Evolutionary conservation across 2,888 invertebrate genomes (phyloP), one percentile per base, ranked within the genome.

Genomic region (Leptopilina drosophilae): DNA sequence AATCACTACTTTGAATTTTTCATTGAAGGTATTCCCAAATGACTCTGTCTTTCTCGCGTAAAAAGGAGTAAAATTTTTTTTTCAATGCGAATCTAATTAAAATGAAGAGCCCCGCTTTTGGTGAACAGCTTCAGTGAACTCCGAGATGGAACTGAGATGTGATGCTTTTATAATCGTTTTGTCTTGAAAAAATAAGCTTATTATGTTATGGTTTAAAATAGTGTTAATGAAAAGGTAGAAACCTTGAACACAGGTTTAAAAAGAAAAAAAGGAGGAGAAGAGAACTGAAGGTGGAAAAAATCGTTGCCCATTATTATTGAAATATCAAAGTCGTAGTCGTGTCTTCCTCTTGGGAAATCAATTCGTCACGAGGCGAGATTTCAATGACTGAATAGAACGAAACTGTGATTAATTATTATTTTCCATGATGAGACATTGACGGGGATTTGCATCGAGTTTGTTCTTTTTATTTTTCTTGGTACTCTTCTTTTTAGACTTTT

Each of bases 311-410:
- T 73, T 73, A 33, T 73, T 53, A 73, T 73, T 73, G 33, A 73
- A 73, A 73, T 73, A 56, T 73, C 33, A 26, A 26, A 73, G 73
- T 56, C 56, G 33, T 33, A 3, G 33, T 33, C 5, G 73, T 14
- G 56, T 33, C 53, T 56, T 73, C 67, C 46, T 67, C 46, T 6
- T 73, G 56, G 33, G 56, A 73, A 73, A 73, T 73, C 73, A 33
- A 73, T 73, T 73, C 73, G 73, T 49, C 73, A 53, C 73, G 73
- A 73, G 73, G 73, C 26, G 33, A 26, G 73, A 53, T 69, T 69
- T 20, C 20, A 69, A 69, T 69, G 69, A 73, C 33, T 73, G 73
- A 73, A 5, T 14, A 33, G 73, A 56, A n/a, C 73, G 56, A 33
- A 73, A 53, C 53, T n/a, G 73, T 73, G 73, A 73, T 73, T 73